Conservation (phyloP, 1,140 invertebrate genomes). For the Hyles vespertilio region DNA sequence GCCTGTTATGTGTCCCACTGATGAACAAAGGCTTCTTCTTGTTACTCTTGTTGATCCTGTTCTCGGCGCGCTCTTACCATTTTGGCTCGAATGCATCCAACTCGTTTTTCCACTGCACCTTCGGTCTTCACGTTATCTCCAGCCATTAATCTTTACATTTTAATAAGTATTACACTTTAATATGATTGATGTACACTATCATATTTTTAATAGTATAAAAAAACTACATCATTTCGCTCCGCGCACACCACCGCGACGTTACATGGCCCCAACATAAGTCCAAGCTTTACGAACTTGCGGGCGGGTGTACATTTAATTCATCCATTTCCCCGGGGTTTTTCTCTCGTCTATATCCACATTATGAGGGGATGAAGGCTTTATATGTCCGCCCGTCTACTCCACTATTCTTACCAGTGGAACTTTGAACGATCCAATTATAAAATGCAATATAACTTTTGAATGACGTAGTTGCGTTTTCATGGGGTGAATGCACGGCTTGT, state of each 20-base stretch:
- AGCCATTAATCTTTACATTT: too few relatives aligned
- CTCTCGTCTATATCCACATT: constrained; percentile 21
- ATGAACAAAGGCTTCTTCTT: too few relatives aligned
- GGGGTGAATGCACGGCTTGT: neutral
- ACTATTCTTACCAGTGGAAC: constrained; percentile 18
- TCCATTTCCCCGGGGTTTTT: constrained; percentile 31
- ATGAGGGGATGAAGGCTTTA: constrained; percentile 21
- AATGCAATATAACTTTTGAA: constrained; percentile 11
- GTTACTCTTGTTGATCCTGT: too few relatives aligned
- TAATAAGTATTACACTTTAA: too few relatives aligned
- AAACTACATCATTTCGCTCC: constrained; percentile 14
- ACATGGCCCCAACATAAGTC: constrained; percentile 29
- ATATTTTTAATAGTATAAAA: constrained; percentile 9
- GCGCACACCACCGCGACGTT: constrained; percentile 12
- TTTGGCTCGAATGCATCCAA: too few relatives aligned
- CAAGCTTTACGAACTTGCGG: constrained; percentile 27
- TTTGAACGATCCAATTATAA: constrained; percentile 18
- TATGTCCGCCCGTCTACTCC: constrained; percentile 15
- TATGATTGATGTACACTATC: too few relatives aligned
- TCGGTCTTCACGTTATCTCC: too few relatives aligned
- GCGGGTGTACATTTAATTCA: constrained; percentile 29
- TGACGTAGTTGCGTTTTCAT: neutral
- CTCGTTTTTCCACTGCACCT: too few relatives aligned
- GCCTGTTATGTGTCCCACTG: too few relatives aligned
- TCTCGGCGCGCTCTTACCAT: too few relatives aligned